Evolutionary conservation across 2,888 invertebrate species (phyloP), one percentile per base, ranked within the genome.

Genomic region (Scaptomyza cyrtandrae): DNA sequence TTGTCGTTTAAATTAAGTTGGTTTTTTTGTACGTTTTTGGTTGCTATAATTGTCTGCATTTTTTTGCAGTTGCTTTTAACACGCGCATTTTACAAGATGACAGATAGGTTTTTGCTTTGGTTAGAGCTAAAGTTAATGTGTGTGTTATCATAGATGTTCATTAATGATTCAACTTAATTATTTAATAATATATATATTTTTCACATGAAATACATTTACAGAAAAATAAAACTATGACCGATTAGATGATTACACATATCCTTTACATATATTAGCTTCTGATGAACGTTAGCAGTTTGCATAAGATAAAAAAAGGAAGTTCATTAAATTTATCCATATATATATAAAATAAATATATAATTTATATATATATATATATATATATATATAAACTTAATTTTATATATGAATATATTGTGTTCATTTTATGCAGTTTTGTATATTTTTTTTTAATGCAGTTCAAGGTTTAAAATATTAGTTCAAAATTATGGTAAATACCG

Each of bases 1-100:
- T 75, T 57, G 67, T 57, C 65, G 54, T 48, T 79, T 71, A 72
- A 80, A 75, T 86, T 74, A 71, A 86, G 72, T 75, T 75, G 52
- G 68, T 68, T 76, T 74, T 71, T 66, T 52, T 55, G 39, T 41
- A 48, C 24, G 13, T 45, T 57, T 39, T 56, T 19, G n/a, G 24
- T 24, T 49, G 27, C 59, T 52, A 6, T 39, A 31, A 24, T 43
- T 16, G 49, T 7, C 56, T 54, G 33, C 10, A 29, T 29, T 29
- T 63, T 70, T 61, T 48, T 50, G 10, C 39, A 48, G 33, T 41
- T 54, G 39, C 48, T 48, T 67, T 44, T 68, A 64, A 43, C 63
- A 46, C 49, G 41, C 48, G 49, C 65, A 44, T 70, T 68, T 76
- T 61, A 62, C 44, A 63, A 68, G 64, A 69, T 69, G 54, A 71